These are phyloP conservation scores for Cydia fagiglandana DNA, from an alignment of 1,140 invertebrate genomes.

Conservation along the genomic window DNA sequence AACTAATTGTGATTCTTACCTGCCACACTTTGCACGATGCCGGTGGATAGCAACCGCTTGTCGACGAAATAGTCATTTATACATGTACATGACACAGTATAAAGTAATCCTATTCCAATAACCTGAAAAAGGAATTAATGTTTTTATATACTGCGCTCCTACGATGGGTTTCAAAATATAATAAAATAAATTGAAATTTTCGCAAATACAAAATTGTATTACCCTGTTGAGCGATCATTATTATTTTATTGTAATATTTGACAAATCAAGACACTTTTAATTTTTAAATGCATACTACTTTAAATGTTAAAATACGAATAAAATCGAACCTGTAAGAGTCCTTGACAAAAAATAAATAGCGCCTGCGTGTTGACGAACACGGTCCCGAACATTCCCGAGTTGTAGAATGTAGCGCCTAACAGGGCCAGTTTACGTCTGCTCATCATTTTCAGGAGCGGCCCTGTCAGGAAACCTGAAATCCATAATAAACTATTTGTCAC, in stretches of 20 bases:
- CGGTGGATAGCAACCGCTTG: constrained; percentile 50
- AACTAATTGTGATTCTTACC: constrained; percentile 40
- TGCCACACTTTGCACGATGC: constrained; percentile 72
- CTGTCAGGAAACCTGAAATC: constrained; percentile 51
- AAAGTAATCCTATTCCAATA: constrained; percentile 48
- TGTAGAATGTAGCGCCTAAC: constrained; percentile 40
- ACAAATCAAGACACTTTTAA: no score
- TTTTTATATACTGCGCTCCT: neutral
- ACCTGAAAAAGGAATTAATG: constrained; percentile 46
- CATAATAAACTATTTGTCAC: no score
- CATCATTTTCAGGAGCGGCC: constrained; percentile 48
- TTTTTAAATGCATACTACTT: no score
- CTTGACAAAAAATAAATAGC: constrained; percentile 47
- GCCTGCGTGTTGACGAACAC: constrained; percentile 49
- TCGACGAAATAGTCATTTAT: constrained; percentile 58
- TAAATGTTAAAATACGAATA: neutral
- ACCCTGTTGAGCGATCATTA: no score
- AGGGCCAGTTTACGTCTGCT: constrained; percentile 49
- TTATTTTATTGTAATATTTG: no score
- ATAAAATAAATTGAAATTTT: no score
- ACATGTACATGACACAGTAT: constrained; percentile 46
- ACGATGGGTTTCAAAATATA: no score
- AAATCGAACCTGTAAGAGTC: constrained; percentile 51
- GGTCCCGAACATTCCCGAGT: constrained; percentile 45
- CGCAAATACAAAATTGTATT: no score